Evolutionary conservation across 1,140 invertebrate genomes (phyloP).

Genomic region (Limonius californicus): DNA sequence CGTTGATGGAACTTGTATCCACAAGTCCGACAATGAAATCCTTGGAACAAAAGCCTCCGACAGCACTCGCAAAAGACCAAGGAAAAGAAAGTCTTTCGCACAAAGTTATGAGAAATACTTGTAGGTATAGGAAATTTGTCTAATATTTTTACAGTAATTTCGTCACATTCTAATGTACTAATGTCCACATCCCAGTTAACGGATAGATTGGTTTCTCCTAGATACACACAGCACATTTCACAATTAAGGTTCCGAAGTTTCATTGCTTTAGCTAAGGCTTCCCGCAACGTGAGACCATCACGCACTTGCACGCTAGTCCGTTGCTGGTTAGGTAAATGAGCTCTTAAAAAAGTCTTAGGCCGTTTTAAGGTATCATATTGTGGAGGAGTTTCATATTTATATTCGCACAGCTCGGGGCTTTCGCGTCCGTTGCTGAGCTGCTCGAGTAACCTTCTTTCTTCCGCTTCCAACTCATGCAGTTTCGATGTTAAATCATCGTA

Average conservation of each 20-base stretch:
- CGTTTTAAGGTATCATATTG: conserved; percentile 27
- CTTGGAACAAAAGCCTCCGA: conserved; percentile 83
- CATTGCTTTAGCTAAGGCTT: conserved; percentile 86
- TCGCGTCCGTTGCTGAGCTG: conserved; percentile 37
- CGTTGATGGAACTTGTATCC: conserved; percentile 93
- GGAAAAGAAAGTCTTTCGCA: conserved; percentile 94
- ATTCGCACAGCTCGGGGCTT: conserved; percentile 29
- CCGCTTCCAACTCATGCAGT: conserved; percentile 81
- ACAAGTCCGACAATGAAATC: conserved; percentile 92
- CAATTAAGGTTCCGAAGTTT: conserved; percentile 84
- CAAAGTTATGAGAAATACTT: conserved; percentile 91
- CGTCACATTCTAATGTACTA: conserved; percentile 77
- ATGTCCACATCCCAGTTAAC: conserved; percentile 91
- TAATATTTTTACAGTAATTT: conserved; percentile 83
- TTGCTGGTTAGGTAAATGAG: conserved; percentile 89
- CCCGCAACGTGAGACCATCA: conserved; percentile 76
- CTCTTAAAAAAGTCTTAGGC: conserved; percentile 62
- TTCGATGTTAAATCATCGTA: conserved; percentile 89
- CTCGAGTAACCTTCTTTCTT: conserved; percentile 80
- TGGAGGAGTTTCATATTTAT: background rate
- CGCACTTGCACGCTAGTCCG: conserved; percentile 83
- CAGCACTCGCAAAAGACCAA: conserved; percentile 94
- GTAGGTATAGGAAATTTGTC: conserved; percentile 85
- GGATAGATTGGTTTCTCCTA: conserved; percentile 55
- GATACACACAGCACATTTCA: conserved; percentile 81